Evolutionary conservation across 1,140 invertebrate species (phyloP), one percentile per base, ranked within the genome.

Genomic region (Campoletis sonorensis): DNA sequence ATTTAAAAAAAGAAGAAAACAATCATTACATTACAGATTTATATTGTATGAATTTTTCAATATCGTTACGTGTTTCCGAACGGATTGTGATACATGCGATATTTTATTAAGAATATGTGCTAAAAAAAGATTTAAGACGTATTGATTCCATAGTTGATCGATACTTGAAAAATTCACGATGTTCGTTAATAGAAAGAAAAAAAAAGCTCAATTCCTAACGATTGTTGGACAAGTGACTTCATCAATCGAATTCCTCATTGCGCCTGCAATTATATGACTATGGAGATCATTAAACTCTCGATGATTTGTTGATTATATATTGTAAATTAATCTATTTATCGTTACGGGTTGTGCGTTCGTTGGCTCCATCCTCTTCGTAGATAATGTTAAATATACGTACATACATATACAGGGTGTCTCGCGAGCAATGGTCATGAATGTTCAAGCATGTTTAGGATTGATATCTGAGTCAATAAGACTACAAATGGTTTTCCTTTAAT

Each of bases 271-370:
- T 0, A 71, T 71, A n/a, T 71, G 21, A 45, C 40, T 45, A 11
- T 71, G 11, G 0, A 40, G 5, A 51, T 51, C 2, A 73, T 49
- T 37, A 16, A 26, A 33, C 27, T 49, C 45, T 80, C 10, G 33
- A 54, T 61, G 27, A 61, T 75, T 80, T 75, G 72, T 80, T 71
- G 51, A 80, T 61, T 67, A 77, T 61, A 70, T 30, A 77, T 75
- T 49, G 30, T 37, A 37, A 75, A 75, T 37, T 61, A 71, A 23
- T 73, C 27, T 58, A 80, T 80, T 49, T 58, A 80, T 64, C 72
- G 79, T 73, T 80, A 45, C 54, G 71, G 71, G 33, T 40, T 64
- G 61, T 23, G 54, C 45, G 26, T 80, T 77, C 37, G 79, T 80
- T 23, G 68, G 71, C 33, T 51, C 40, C 8, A 45, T 45, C 40